phyloP scores from a whole-genome alignment of 2,113 vertebrate genomes.

The Baryphthengus martii region DNA sequence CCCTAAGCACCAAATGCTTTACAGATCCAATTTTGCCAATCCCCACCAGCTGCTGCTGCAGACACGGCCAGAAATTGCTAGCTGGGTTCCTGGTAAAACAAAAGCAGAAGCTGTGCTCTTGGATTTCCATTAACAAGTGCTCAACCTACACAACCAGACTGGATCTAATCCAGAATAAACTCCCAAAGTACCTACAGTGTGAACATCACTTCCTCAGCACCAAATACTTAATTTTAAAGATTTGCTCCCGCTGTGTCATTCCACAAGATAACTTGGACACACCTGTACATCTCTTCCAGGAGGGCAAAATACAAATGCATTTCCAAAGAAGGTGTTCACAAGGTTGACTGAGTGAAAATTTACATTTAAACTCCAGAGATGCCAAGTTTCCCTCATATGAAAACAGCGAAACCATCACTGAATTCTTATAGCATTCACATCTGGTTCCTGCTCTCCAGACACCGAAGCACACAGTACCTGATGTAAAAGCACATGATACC shows the following conservation, averaged over 20 bases:
- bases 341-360: not conserved
- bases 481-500: not conserved
- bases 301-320: not conserved
- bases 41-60: not conserved
- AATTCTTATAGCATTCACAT: not conserved
- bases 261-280: not conserved
- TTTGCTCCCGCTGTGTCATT: not conserved
- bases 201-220: not conserved
- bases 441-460: not conserved
- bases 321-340: not conserved
- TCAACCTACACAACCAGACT: not conserved
- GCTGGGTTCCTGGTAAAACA: not conserved
- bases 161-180: conserved; percentile 11
- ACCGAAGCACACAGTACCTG: not conserved
- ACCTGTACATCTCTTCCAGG: not conserved
- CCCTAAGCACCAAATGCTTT: not conserved
- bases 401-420: not conserved
- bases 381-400: not conserved
- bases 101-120: not conserved
- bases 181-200: not conserved
- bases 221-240: not conserved
- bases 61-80: not conserved
- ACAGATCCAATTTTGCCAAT: not conserved
- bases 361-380: not conserved
- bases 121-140: not conserved